These are phyloP conservation scores for Hyperoplus immaculatus DNA, from an alignment of 2,797 vertebrate species.

Conservation along the genomic window DNA sequence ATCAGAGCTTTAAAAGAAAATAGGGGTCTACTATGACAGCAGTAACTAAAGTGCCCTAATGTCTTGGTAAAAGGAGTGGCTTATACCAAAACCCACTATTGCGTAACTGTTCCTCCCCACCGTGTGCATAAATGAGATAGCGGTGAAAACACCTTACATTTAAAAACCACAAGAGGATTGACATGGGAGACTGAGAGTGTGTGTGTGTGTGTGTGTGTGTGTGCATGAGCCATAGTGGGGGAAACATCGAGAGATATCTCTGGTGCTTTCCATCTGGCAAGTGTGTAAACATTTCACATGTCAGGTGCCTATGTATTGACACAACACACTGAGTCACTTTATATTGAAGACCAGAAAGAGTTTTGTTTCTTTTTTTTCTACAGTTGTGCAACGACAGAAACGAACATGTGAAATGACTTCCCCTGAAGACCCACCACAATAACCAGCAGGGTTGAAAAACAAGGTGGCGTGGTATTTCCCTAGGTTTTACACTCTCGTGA, in stretches of 20 bases:
- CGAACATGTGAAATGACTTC: conserved; percentile 36
- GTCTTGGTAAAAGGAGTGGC: background rate
- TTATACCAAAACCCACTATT: background rate
- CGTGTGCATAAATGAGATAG: background rate
- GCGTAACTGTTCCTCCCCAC: background rate
- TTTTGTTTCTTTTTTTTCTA: background rate
- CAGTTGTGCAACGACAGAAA: conserved; percentile 37
- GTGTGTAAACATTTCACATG: conserved; percentile 22
- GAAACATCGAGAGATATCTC: conserved; percentile 7
- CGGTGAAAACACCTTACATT: background rate
- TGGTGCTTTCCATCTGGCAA: conserved; percentile 67
- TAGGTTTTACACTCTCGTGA: conserved; percentile 41
- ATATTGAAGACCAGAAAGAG: background rate
- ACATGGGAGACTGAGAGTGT: background rate
- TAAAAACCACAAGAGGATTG: conserved; percentile 3
- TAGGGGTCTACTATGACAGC: background rate
- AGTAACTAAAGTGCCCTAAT: background rate
- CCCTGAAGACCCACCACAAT: conserved; percentile 25
- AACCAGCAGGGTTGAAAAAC: conserved; percentile 18
- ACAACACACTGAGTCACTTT: conserved; percentile 1
- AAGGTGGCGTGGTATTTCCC: conserved; percentile 55
- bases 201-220: conserved; percentile 2
- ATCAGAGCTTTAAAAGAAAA: background rate
- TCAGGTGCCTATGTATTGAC: background rate
- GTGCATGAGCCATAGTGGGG: background rate